Conservation (phyloP, 2,888 invertebrate species). For the Caenorhabditis macrosperma region DNA sequence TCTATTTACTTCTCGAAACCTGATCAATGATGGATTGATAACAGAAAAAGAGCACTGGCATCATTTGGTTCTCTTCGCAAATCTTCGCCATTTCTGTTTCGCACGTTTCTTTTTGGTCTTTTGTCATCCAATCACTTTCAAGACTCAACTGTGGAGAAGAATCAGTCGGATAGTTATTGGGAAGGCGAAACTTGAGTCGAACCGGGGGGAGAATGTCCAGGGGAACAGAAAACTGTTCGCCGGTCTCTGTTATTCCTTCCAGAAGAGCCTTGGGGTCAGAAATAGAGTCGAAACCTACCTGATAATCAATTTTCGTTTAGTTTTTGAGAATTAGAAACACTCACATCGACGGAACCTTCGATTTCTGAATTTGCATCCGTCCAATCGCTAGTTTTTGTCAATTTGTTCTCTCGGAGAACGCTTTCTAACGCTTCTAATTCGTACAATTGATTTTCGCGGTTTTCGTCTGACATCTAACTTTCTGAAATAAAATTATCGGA, state of each 20-base stretch:
- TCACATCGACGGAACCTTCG: constrained; percentile 37
- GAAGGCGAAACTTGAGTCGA: constrained; percentile 30
- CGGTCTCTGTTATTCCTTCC: constrained; percentile 10
- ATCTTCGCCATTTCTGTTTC: constrained; percentile 26
- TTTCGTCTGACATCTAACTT: constrained; percentile 24
- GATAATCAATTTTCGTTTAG: neutral
- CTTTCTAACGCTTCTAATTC: constrained; percentile 55
- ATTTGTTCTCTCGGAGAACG: constrained; percentile 44
- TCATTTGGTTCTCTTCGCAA: constrained; percentile 46
- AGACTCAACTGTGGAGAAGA: constrained; percentile 29
- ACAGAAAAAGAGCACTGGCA: constrained; percentile 55
- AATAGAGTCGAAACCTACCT: constrained; percentile 45
- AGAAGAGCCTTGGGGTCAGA: constrained; percentile 12
- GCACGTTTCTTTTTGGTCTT: constrained; percentile 12
- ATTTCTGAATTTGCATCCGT: constrained; percentile 16
- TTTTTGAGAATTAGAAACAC: neutral
- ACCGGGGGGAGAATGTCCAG: constrained; percentile 40
- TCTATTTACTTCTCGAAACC: no score
- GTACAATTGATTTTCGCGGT: constrained; percentile 33
- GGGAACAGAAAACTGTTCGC: constrained; percentile 16
- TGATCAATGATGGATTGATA: constrained; percentile 55
- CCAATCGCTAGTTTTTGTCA: constrained; percentile 47
- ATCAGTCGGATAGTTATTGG: constrained; percentile 31
- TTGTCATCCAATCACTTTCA: constrained; percentile 49
- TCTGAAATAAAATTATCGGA: neutral